Conservation (phyloP, 2,113 vertebrate genomes). For the Tichodroma muraria region DNA sequence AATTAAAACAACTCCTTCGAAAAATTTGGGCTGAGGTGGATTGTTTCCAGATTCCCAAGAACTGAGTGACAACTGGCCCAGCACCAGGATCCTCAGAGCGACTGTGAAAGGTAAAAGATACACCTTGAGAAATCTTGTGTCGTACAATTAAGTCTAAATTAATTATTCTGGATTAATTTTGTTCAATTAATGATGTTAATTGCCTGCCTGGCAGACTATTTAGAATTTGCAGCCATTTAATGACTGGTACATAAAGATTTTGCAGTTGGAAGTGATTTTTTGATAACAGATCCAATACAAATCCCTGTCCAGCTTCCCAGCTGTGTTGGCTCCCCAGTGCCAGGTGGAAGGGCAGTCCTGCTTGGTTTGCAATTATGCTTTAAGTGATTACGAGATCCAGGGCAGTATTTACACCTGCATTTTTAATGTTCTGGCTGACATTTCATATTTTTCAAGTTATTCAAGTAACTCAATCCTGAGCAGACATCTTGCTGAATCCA, state of each 20-base stretch:
- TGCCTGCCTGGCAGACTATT: background rate
- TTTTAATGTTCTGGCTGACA: background rate
- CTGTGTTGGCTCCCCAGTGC: background rate
- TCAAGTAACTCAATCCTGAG: background rate
- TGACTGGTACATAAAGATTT: background rate
- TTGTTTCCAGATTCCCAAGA: constrained; percentile 9
- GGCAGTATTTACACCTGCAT: background rate
- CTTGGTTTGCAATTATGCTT: background rate
- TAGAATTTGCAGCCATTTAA: background rate
- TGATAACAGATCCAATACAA: background rate
- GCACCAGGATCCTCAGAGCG: accelerated
- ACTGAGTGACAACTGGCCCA: background rate
- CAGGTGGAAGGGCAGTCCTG: background rate
- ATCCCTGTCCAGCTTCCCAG: background rate
- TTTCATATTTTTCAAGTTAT: background rate
- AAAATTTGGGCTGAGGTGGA: constrained; percentile 26
- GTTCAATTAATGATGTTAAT: background rate
- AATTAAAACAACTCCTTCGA: background rate
- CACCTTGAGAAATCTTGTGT: background rate
- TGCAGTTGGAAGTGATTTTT: background rate
- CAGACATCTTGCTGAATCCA: background rate
- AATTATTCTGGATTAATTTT: background rate
- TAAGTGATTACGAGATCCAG: background rate
- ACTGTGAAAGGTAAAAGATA: background rate
- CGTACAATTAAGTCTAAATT: background rate